Evolutionary conservation across 92 coral and sea anemone genomes (phyloP).

Genomic region (Plumapathes pennacea): DNA sequence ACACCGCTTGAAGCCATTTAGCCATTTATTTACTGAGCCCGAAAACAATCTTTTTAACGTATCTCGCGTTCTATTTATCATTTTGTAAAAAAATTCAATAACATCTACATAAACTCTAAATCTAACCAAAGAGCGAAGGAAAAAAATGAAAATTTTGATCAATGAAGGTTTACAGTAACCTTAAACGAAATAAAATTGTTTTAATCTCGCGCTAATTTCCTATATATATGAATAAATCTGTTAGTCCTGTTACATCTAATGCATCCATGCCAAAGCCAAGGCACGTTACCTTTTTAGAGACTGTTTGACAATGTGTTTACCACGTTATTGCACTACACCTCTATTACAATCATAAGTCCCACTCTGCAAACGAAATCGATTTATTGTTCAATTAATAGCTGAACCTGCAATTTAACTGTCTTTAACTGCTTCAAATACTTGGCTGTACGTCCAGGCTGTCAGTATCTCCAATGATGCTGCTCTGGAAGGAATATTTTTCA

Average conservation of each 20-base stretch:
- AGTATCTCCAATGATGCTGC: slow-evolving; percentile 2
- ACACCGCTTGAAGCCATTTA: too few species aligned
- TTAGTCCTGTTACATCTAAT: neutral
- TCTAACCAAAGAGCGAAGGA: too few species aligned
- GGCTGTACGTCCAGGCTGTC: neutral
- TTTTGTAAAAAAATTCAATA: too few species aligned
- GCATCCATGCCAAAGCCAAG: neutral
- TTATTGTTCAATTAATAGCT: neutral
- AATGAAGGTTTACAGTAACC: too few species aligned
- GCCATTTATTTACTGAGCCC: too few species aligned
- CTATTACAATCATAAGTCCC: slow-evolving; percentile 2
- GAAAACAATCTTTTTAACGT: too few species aligned
- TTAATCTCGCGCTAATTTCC: neutral
- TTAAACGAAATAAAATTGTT: neutral
- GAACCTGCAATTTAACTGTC: slow-evolving; percentile 8
- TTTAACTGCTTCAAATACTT: neutral
- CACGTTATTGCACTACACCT: neutral
- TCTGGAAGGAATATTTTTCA: slow-evolving; percentile 4
- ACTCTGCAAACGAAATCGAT: neutral
- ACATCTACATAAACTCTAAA: too few species aligned
- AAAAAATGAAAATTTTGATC: too few species aligned
- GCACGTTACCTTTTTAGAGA: neutral
- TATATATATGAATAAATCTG: neutral
- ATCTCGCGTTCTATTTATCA: too few species aligned
- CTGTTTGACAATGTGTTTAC: neutral